phyloP scores from a whole-genome alignment of 1,140 invertebrate genomes.

The Platyscapa corneri region DNA sequence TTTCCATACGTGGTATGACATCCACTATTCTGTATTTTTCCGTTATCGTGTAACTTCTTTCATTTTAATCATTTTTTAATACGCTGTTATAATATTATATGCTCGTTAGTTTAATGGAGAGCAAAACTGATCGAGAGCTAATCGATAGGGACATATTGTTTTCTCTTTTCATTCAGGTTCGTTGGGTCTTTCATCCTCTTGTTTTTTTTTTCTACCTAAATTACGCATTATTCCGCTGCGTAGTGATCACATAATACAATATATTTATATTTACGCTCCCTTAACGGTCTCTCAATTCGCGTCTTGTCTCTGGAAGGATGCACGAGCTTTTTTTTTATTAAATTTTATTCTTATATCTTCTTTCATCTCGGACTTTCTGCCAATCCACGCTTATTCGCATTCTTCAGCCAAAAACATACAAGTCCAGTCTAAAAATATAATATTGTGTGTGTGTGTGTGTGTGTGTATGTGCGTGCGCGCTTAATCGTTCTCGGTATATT shows the following conservation, averaged over 20 bases:
- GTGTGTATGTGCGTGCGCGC: slow-evolving; percentile 56
- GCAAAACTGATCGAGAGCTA: slow-evolving; percentile 52
- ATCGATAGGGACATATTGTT: slow-evolving; percentile 34
- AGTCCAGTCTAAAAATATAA: slow-evolving; percentile 65
- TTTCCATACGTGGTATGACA: slow-evolving; percentile 19
- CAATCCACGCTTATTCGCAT: slow-evolving; percentile 57
- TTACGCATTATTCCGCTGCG: slow-evolving; percentile 53
- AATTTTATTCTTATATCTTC: slow-evolving; percentile 38
- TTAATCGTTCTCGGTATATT: slow-evolving; percentile 54
- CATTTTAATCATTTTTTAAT: slow-evolving; percentile 26
- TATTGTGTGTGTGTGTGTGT: slow-evolving; percentile 55
- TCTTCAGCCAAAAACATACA: slow-evolving; percentile 61
- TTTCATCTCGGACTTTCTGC: slow-evolving; percentile 49
- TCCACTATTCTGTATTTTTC: slow-evolving; percentile 19
- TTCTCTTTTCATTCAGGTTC: slow-evolving; percentile 23
- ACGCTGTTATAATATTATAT: slow-evolving; percentile 43
- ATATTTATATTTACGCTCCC: slow-evolving; percentile 51
- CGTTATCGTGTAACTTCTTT: slow-evolving; percentile 27
- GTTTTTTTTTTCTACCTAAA: slow-evolving; percentile 32
- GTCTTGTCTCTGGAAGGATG: slow-evolving; percentile 57
- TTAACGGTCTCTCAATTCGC: slow-evolving; percentile 49
- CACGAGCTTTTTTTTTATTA: slow-evolving; percentile 50
- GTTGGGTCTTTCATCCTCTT: not conserved
- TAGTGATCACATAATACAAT: slow-evolving; percentile 50
- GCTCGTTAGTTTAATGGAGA: slow-evolving; percentile 51